Conservation (phyloP, 2,797 vertebrate genomes). For the Paratrypauchen microcephalus region DNA sequence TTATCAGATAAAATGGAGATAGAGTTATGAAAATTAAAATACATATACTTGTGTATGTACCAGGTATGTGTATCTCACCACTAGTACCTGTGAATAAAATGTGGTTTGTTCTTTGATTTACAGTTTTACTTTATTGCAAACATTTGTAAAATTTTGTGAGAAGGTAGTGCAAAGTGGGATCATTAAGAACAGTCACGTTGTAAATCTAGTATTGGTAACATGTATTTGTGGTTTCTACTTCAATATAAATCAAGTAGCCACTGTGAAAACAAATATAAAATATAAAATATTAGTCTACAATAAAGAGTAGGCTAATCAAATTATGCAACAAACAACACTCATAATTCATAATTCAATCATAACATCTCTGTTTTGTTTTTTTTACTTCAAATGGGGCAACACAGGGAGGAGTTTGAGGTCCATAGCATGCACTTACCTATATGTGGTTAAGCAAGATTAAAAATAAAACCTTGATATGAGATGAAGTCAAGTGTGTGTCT, state of each 20-base stretch:
- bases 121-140: no score
- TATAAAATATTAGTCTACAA: background rate
- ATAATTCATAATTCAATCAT: background rate
- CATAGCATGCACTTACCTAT: background rate
- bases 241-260: background rate
- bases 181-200: background rate
- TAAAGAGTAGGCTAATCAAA: background rate
- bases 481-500: background rate
- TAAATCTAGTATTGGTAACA: background rate
- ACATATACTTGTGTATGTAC: no score
- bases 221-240: background rate
- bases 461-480: background rate
- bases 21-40: no score
- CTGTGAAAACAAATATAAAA: slow-evolving; percentile 13
- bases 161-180: no score
- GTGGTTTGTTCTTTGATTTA: no score
- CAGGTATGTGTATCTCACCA: no score
- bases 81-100: no score
- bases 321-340: no score
- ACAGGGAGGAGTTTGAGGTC: background rate
- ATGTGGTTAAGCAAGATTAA: background rate
- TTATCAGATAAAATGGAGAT: no score
- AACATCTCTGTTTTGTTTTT: background rate
- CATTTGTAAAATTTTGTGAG: no score
- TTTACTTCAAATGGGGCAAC: background rate